These are phyloP conservation scores for Drosophila gaucha DNA, from an alignment of 2,888 invertebrate species.

Conservation along the genomic window DNA sequence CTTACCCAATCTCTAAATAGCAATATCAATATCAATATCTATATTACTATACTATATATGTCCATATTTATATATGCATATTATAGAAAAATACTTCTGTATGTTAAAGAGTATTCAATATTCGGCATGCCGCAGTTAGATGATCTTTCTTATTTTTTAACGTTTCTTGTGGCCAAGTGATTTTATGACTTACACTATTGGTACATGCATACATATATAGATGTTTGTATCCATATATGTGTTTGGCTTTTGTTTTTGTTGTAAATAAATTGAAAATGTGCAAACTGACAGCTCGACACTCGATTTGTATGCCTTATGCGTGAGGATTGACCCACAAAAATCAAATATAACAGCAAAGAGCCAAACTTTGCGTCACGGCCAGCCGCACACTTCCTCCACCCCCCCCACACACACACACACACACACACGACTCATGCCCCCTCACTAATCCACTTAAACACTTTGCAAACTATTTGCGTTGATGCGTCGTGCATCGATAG, in stretches of 20 bases:
- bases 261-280: slow-evolving; percentile 63
- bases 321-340: slow-evolving; percentile 42
- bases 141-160: not conserved
- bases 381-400: not conserved
- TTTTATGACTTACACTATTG: slow-evolving; percentile 61
- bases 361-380: slow-evolving; percentile 42
- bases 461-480: slow-evolving; percentile 44
- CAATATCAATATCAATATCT: no score
- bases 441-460: slow-evolving; percentile 63
- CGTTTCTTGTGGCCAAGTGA: slow-evolving; percentile 39
- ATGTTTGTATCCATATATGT: slow-evolving; percentile 5
- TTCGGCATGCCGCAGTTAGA: not conserved
- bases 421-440: not conserved
- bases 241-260: slow-evolving; percentile 26
- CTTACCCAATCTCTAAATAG: no score
- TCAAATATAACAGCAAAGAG: slow-evolving; percentile 3
- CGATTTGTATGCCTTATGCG: slow-evolving; percentile 70
- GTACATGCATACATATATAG: slow-evolving; percentile 24
- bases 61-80: no score
- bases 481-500: slow-evolving; percentile 29
- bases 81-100: not conserved
- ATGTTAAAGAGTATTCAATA: not conserved
- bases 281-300: slow-evolving; percentile 52
- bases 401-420: not conserved
- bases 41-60: no score